Evolutionary conservation across 2,888 invertebrate genomes (phyloP), one percentile per base, ranked within the genome.

Genomic region (Synergus umbraculus): DNA sequence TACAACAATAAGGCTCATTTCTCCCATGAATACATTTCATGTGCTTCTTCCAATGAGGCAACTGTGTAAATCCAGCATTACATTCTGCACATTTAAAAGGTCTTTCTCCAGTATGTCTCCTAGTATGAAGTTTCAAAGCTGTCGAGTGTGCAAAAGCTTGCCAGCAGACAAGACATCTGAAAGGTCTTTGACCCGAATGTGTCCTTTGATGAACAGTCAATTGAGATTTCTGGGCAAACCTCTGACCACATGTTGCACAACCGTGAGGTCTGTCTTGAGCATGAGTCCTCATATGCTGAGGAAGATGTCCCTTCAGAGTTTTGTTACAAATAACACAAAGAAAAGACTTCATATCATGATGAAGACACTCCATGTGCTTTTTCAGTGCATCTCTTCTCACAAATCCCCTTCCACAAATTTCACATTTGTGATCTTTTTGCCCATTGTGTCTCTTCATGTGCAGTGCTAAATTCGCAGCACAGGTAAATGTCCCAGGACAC

Each of bases 31-130:
- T 96, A 87, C 96, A 96, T 82, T 95, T 94, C 97, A 97, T 97
- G 90, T 97, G 97, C 82, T 97, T 96, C 92, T 97, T 97, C 92
- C 97, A 94, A 89, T 97, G 97, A 0, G 97, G 97, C 79, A 97
- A 92, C 89, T 97, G 97, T 0, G 96, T 95, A 91, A 97, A 97
- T 0, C 95, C 95, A 58, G 95, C 94, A 58, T 95, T 95, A 66
- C 93, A 92, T 81, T 93, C 93, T 82, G 90, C 90, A 88, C 97
- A 97, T 86, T 93, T 94, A 90, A 97, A 97, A 0, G 97, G 97
- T 87, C 97, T 96, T 90, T 97, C 97, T 0, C 97, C 97, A 0
- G 97, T 97, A 89, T 97, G 97, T 15, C 96, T 94, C 65, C 97
- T 93, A 12, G 96, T 96, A 90, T 97, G 97, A 76, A 97, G 93